phyloP scores from a whole-genome alignment of 2,113 vertebrate genomes.

The Agapornis roseicollis region DNA sequence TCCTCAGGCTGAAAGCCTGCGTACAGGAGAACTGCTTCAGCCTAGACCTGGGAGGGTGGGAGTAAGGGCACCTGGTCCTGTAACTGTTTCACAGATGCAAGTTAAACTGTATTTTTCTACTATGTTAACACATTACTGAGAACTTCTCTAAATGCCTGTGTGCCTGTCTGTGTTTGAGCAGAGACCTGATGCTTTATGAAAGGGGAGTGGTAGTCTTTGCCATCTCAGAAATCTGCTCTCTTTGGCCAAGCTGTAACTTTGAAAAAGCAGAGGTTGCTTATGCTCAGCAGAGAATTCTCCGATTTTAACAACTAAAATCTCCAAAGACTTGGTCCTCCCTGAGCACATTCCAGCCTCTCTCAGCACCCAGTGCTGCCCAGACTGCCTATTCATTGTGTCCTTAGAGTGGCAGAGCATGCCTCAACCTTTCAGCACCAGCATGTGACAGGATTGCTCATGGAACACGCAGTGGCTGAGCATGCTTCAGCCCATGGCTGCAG shows the following conservation, averaged over 20 bases:
- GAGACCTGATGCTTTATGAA: not conserved
- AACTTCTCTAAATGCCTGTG: not conserved
- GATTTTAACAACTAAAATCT: not conserved
- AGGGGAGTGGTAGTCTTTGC: not conserved
- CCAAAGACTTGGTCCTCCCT: not conserved
- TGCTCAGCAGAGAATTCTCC: not conserved
- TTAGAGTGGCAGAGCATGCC: not conserved
- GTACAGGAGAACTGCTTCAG: not conserved
- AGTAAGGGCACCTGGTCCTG: not conserved
- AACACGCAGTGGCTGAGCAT: not conserved
- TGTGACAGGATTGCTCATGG: not conserved
- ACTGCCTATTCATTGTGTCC: not conserved
- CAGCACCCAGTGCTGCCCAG: not conserved
- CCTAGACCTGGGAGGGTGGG: not conserved
- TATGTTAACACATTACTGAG: not conserved
- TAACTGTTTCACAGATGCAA: not conserved
- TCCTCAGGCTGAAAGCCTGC: not conserved
- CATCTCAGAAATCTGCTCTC: not conserved
- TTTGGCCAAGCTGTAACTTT: not conserved
- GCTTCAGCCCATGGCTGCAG: not conserved
- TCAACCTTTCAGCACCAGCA: not conserved
- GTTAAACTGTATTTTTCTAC: rapidly evolving
- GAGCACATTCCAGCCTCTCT: not conserved
- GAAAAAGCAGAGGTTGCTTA: not conserved
- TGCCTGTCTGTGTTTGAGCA: not conserved